phyloP scores from a whole-genome alignment of 2,797 vertebrate species.

The Apodemus agrarius region DNA sequence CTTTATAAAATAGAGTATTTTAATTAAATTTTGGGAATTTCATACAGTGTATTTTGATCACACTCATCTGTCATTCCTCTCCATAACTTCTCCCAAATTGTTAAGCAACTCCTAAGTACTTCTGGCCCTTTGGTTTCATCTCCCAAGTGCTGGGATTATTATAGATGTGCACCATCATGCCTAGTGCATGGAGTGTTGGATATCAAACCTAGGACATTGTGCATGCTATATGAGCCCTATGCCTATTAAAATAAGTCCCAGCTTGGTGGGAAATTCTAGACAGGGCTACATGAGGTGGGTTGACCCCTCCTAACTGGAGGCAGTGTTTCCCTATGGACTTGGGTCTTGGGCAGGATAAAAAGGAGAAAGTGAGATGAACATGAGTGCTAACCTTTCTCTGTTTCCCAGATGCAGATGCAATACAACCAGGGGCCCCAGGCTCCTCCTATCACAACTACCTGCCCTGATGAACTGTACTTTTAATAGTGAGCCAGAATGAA shows the following conservation, averaged over 20 bases:
- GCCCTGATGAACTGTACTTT: no score
- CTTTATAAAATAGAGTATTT: background rate
- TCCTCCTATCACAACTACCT: background rate
- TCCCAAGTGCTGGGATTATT: no score
- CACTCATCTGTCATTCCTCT: background rate
- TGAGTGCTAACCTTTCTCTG: background rate
- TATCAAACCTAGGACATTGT: background rate
- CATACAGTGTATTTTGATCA: background rate
- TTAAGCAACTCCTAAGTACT: background rate
- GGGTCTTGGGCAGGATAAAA: background rate
- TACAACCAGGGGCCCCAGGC: background rate
- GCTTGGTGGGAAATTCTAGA: background rate
- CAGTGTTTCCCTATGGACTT: background rate
- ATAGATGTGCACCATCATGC: no score
- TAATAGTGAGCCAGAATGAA: background rate
- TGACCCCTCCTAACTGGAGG: background rate
- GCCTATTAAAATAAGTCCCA: background rate
- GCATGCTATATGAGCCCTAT: background rate
- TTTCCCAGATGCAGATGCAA: background rate
- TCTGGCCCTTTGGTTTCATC: background rate
- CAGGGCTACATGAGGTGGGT: background rate
- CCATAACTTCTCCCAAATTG: background rate
- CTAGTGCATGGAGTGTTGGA: background rate
- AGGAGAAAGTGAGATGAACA: background rate
- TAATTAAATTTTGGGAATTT: background rate